Percentiles rank a stretch among this genome's conserved stretches.
Conservation (phyloP, 2,888 invertebrate species). For the Labia minor region DNA sequence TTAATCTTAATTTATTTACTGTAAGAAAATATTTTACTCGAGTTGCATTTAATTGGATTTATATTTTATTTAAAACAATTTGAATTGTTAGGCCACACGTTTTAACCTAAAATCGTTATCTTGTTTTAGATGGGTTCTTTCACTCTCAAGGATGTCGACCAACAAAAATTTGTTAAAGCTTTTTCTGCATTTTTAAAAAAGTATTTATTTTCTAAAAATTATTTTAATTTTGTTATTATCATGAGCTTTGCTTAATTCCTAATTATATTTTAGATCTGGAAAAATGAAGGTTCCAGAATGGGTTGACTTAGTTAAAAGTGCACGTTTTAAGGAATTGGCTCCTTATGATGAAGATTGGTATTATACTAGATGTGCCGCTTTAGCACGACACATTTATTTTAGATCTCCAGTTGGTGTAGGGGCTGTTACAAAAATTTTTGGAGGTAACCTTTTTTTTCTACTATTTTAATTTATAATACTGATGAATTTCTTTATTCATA, state of each 20-base stretch:
- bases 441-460: slow-evolving; percentile 42
- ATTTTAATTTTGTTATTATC: background rate
- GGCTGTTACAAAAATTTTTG: slow-evolving; percentile 92
- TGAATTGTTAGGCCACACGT: too few species aligned
- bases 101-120: background rate
- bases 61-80: too few species aligned
- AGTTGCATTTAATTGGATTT: too few species aligned
- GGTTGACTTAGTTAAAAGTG: slow-evolving; percentile 94
- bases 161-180: slow-evolving; percentile 92
- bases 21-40: too few species aligned
- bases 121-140: slow-evolving; percentile 74
- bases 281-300: slow-evolving; percentile 96
- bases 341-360: slow-evolving; percentile 99
- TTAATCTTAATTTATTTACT: too few species aligned
- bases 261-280: slow-evolving; percentile 55
- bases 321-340: slow-evolving; percentile 89
- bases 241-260: background rate
- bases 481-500: too few species aligned
- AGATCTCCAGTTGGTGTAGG: slow-evolving; percentile 92
- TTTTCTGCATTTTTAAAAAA: slow-evolving; percentile 92
- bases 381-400: slow-evolving; percentile 91
- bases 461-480: too few species aligned
- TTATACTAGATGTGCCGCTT: slow-evolving; percentile 86
- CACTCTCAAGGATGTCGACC: slow-evolving; percentile 97
- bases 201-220: slow-evolving; percentile 51